phyloP scores from a whole-genome alignment of 2,113 vertebrate species.

The Oryzias melastigma region DNA sequence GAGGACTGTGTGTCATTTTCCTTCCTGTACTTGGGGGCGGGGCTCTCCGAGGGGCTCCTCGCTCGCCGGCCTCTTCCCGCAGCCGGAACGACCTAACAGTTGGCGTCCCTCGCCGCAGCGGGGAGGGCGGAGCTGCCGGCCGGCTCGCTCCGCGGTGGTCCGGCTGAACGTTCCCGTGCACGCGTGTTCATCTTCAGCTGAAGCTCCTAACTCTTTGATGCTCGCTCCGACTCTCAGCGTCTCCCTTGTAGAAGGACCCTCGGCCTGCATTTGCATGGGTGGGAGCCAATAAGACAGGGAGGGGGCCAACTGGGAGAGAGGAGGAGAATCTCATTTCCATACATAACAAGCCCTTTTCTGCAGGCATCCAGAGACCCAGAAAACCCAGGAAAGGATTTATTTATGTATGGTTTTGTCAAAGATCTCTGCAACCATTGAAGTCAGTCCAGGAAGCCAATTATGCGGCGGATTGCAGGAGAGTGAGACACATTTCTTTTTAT shows the following conservation, averaged over 20 bases:
- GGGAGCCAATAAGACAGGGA: conserved; percentile 55
- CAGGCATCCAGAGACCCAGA: conserved; percentile 41
- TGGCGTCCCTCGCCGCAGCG: not conserved
- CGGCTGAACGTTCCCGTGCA: no score
- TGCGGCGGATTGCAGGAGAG: conserved; percentile 31
- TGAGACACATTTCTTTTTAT: conserved; percentile 35
- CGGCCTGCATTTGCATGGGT: conserved; percentile 68
- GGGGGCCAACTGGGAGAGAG: conserved; percentile 38
- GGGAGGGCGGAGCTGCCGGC: conserved; percentile 15
- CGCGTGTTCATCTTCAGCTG: not conserved
- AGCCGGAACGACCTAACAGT: conserved; percentile 6
- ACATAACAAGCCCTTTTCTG: conserved; percentile 63
- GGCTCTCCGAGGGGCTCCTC: conserved; percentile 29
- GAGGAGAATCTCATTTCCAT: conserved; percentile 73
- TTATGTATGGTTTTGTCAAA: conserved; percentile 62
- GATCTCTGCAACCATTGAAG: conserved; percentile 58
- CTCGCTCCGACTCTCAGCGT: conserved; percentile 29
- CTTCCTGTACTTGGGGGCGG: not conserved
- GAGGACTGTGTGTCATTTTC: conserved; percentile 28
- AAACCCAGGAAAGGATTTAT: conserved; percentile 55
- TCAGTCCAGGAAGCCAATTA: conserved; percentile 61
- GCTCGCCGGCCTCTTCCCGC: conserved; percentile 14
- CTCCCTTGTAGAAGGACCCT: conserved; percentile 56
- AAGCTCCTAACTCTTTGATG: not conserved
- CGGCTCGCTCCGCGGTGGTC: no score